phyloP scores from a whole-genome alignment of 2,888 invertebrate genomes.

The Nephrocerus scutellatus region DNA sequence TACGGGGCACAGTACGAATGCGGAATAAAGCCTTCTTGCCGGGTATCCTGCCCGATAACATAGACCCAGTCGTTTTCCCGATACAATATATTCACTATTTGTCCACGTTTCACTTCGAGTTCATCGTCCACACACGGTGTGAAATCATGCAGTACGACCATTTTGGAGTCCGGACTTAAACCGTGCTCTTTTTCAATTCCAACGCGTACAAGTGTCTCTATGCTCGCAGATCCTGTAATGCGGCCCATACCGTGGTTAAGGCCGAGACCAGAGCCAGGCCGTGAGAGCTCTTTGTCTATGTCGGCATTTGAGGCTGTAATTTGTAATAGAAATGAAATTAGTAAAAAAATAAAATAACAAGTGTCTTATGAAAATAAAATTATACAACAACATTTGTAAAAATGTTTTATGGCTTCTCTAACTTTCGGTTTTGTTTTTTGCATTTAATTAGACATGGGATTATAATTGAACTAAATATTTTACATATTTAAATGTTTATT shows the following conservation, averaged over 20 bases:
- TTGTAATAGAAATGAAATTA: too few relatives aligned
- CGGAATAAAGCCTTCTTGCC: slow-evolving; percentile 91
- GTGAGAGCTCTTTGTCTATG: slow-evolving; percentile 66
- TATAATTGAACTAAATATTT: too few relatives aligned
- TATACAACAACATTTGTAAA: too few relatives aligned
- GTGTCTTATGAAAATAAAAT: too few relatives aligned
- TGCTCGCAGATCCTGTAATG: slow-evolving; percentile 90
- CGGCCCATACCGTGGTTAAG: slow-evolving; percentile 79
- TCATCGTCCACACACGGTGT: slow-evolving; percentile 94
- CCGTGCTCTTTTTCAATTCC: slow-evolving; percentile 91
- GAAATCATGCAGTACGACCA: slow-evolving; percentile 92
- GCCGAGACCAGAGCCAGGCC: slow-evolving; percentile 55
- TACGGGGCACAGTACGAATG: slow-evolving; percentile 88
- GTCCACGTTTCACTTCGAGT: slow-evolving; percentile 79
- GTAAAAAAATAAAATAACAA: too few relatives aligned
- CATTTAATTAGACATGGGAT: too few relatives aligned
- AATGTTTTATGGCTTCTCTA: too few relatives aligned
- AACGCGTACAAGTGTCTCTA: slow-evolving; percentile 49
- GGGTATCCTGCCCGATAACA: slow-evolving; percentile 82
- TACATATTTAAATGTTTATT: too few relatives aligned
- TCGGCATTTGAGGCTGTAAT: slow-evolving; percentile 67
- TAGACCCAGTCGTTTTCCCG: slow-evolving; percentile 97
- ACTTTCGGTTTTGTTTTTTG: too few relatives aligned
- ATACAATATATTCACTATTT: slow-evolving; percentile 90
- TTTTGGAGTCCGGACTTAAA: slow-evolving; percentile 85